Evolutionary conservation across 2,888 invertebrate genomes (phyloP).

Genomic region (Drosophila sordidapex): DNA sequence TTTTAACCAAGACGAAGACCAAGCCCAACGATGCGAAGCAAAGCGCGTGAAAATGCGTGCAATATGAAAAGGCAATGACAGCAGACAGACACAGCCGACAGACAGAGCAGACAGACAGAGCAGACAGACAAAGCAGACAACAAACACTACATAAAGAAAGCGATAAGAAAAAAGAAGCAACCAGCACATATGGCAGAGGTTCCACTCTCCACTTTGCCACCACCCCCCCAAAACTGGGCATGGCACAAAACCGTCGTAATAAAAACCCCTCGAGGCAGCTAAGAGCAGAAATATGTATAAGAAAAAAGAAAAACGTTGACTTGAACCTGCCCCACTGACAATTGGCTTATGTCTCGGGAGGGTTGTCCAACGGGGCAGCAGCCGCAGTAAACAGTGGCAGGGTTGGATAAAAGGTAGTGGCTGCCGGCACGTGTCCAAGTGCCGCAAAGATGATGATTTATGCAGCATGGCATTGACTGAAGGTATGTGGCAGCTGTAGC

Average conservation of each 20-base stretch:
- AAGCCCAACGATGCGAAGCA: conserved; percentile 62
- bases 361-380: conserved; percentile 10
- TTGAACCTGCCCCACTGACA: conserved; percentile 79
- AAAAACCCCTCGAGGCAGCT: conserved; percentile 49
- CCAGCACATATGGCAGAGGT: conserved; percentile 45
- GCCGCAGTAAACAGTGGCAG: not conserved
- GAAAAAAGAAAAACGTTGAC: conserved; percentile 45
- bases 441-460: conserved; percentile 73
- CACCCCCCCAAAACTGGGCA: conserved; percentile 15
- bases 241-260: conserved; percentile 54
- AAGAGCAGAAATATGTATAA: not conserved
- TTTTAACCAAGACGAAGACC: not conserved
- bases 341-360: conserved; percentile 68
- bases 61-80: conserved; percentile 56
- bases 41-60: conserved; percentile 77
- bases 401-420: conserved; percentile 55
- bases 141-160: conserved; percentile 3
- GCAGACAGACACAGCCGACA: conserved; percentile 12
- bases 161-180: conserved; percentile 3
- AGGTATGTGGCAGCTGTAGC: conserved; percentile 58
- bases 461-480: conserved; percentile 72
- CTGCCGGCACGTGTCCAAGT: conserved; percentile 77
- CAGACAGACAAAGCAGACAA: not conserved
- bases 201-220: not conserved
- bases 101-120: not conserved